Base-by-base conservation (phyloP, 2,797 vertebrate genomes). In the Lophius americanus region DNA sequence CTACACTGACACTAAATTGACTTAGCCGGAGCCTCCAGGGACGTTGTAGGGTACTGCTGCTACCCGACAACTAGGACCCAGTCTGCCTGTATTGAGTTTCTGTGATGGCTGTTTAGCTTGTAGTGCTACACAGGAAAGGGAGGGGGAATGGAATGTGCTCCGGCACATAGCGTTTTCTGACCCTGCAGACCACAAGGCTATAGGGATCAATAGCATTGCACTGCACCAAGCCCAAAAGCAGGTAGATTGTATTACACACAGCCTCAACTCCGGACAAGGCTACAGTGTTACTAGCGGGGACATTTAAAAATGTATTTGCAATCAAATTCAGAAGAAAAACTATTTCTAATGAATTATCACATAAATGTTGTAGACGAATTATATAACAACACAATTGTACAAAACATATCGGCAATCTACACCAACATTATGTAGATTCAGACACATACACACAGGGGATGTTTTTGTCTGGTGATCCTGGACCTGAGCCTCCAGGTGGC, bases 1-100 rank as follows among this genome's bases (percentile, higher is more conserved):
- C 90, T 85, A 68, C 87, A 89, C 89, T 89, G 81, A 79, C 77
- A 69, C 87, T 76, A 93, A 91, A 92, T 94, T 90, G 89, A 91
- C 86, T 94, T 93, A 89, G 75, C 83, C 44, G 47, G 6, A 56
- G 70, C 73, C 89, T 75, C 84, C 12, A 2, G 91, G 91, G 92
- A 90, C 51, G 44, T 83, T 88, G 89, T 88, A 86, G 59, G 89
- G 61, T 75, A 81, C 54, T 58, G 76, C 76, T 65, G 83, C 75
- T 43, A 63, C 76, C 66, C 75, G 81, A 85, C 61, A 62, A 86
- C 85, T 58, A 14, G 46, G 69, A 70, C 76, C 71, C 54, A 46
- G 83, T 73, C 84, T 75, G 87, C 76, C 76, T 61, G 79, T 93
- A 92, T 93, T 85, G 89, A 88, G 75, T 94, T 94, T 92, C 90